Evolutionary conservation across 2,113 vertebrate genomes (phyloP).

Genomic region (Nothobranchius furzeri): DNA sequence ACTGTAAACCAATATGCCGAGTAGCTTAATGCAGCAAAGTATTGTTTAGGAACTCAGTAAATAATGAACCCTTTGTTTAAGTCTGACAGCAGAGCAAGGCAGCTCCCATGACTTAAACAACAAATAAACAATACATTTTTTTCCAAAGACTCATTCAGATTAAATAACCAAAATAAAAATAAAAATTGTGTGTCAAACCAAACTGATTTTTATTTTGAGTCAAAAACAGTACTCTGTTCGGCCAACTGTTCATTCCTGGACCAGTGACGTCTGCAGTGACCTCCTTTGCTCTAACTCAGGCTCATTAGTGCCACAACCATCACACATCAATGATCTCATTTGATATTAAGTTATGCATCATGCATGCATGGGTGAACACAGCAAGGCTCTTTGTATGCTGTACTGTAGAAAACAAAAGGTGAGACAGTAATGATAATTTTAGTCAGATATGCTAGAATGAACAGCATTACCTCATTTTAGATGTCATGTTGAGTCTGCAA

Average conservation of each 20-base stretch:
- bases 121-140: neutral
- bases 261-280: neutral
- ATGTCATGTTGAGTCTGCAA: neutral
- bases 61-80: neutral
- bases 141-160: too few relatives aligned
- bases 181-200: too few relatives aligned
- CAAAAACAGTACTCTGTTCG: neutral
- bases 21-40: neutral
- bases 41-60: neutral
- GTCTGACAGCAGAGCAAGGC: neutral
- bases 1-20: neutral
- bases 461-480: neutral
- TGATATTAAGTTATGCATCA: slow-evolving; percentile 47
- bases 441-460: slow-evolving; percentile 1
- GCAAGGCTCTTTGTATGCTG: slow-evolving; percentile 19
- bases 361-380: slow-evolving; percentile 37
- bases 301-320: slow-evolving; percentile 29
- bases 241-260: neutral
- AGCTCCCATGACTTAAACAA: neutral
- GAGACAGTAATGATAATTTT: neutral
- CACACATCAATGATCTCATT: slow-evolving; percentile 55
- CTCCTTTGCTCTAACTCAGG: neutral
- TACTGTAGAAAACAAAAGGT: slow-evolving; percentile 14
- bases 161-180: too few relatives aligned
- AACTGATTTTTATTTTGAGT: neutral